Base-by-base conservation (phyloP, 2,797 vertebrate species). In the Luscinia luscinia region DNA sequence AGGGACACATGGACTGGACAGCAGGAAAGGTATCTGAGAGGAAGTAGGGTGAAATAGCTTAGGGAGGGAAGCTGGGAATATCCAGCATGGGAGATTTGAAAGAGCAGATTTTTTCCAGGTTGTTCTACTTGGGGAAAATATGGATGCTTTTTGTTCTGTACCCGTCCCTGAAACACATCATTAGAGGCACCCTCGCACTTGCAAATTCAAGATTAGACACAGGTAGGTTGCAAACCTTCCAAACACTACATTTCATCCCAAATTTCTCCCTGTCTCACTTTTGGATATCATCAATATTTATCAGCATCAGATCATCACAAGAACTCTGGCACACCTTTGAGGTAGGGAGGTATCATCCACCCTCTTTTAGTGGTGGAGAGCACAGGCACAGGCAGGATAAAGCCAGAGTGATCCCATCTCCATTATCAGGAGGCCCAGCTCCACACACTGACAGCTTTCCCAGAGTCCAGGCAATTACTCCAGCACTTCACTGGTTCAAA, bases 331-430 rank as follows among this genome's bases (percentile, higher is more conserved):
- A 78, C 4, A 6, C 38, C n/a, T 58, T 16, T 87, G 92, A 94
- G 84, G 92, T 52, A 91, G 84, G 87, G 66, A 88, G 48, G 73
- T 57, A 45, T 54, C 62, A 45, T 12, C 78, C 58, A 30, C 61
- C 46, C 54, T 8, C 0, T 58, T 74, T 46, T 13, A 48, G 34
- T 1, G 0, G 61, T n/a, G 43, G 72, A 83, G 38, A 81, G 57
- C 30, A n/a, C 8, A 87, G 68, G 82, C 89, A 95, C 68, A 51
- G 58, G 84, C 79, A 95, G 82, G 84, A 78, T 48, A 86, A 94
- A 94, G 82, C 68, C 55, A 6, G 76, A 86, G 61, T 0, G 27
- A 73, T 70, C 59, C 67, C 16, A 45, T 9, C 69, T 64, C 84
- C 23, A 5, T 46, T 45, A 80, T 9, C 34, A 16, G 61, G 68